Conservation (phyloP, 2,797 vertebrate genomes). For the Babyrousa celebensis region DNA sequence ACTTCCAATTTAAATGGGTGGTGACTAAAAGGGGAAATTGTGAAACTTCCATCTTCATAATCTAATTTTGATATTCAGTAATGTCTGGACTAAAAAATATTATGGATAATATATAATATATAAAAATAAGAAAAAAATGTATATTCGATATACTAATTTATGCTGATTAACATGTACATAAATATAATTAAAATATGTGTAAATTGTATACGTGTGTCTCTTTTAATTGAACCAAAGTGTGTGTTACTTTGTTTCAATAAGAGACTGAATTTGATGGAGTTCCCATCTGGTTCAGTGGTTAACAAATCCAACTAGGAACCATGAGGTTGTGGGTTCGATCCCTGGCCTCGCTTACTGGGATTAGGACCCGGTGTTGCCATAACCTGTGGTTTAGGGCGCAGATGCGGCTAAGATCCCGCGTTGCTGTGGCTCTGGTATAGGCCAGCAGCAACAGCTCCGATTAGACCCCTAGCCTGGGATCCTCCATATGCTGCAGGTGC, state of each 20-base stretch:
- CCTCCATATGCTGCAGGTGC: too few species aligned
- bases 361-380: too few species aligned
- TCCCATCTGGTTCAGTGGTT: too few species aligned
- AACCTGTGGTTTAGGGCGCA: too few species aligned
- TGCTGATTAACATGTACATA: constrained; percentile 1
- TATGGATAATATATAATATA: too few species aligned
- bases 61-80: neutral
- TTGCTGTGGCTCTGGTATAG: too few species aligned
- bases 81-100: neutral
- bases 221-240: constrained; percentile 29
- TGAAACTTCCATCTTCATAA: neutral
- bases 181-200: neutral
- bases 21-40: neutral
- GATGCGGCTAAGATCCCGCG: too few species aligned
- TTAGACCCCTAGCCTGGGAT: too few species aligned
- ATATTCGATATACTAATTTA: neutral
- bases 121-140: neutral
- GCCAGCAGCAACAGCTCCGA: too few species aligned
- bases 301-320: too few species aligned
- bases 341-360: too few species aligned
- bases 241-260: neutral
- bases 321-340: too few species aligned
- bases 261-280: neutral
- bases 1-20: neutral
- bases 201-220: neutral